phyloP scores from a whole-genome alignment of 92 coral and sea anemone genomes.

The Pocillopora grandis region DNA sequence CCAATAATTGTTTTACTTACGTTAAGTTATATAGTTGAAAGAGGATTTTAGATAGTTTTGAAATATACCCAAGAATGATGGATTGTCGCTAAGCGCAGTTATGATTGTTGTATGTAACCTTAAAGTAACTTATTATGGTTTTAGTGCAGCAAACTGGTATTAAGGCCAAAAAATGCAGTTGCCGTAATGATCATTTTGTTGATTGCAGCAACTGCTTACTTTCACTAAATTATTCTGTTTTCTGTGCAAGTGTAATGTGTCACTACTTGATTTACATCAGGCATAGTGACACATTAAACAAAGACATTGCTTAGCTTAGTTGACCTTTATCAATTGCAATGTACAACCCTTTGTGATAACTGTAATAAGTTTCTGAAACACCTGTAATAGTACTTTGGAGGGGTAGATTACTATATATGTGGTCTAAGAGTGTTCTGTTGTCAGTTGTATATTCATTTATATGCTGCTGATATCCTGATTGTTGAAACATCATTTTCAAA shows the following conservation, averaged over 20 bases:
- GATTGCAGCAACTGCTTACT: neutral
- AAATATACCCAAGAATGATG: neutral
- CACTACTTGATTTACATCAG: no score
- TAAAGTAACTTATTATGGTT: neutral
- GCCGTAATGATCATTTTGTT: neutral
- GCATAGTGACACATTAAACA: neutral
- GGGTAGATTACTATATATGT: slow-evolving; percentile 38
- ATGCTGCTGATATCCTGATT: slow-evolving; percentile 11
- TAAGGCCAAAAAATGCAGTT: no score
- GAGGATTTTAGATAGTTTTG: slow-evolving; percentile 9
- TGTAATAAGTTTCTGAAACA: slow-evolving; percentile 30
- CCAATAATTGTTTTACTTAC: neutral
- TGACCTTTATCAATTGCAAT: slow-evolving; percentile 30
- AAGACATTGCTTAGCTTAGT: slow-evolving; percentile 21
- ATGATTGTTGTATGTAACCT: neutral
- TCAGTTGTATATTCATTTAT: slow-evolving; percentile 41
- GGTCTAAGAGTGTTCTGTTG: slow-evolving; percentile 49
- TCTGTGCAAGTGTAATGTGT: no score
- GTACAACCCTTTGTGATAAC: slow-evolving; percentile 32
- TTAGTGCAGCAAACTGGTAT: no score
- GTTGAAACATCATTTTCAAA: neutral
- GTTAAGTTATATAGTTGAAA: slow-evolving; percentile 5
- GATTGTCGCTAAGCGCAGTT: neutral
- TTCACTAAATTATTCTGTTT: no score
- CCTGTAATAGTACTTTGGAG: slow-evolving; percentile 15